Evolutionary conservation across 2,888 invertebrate genomes (phyloP).

Genomic region (Rhagium mordax): DNA sequence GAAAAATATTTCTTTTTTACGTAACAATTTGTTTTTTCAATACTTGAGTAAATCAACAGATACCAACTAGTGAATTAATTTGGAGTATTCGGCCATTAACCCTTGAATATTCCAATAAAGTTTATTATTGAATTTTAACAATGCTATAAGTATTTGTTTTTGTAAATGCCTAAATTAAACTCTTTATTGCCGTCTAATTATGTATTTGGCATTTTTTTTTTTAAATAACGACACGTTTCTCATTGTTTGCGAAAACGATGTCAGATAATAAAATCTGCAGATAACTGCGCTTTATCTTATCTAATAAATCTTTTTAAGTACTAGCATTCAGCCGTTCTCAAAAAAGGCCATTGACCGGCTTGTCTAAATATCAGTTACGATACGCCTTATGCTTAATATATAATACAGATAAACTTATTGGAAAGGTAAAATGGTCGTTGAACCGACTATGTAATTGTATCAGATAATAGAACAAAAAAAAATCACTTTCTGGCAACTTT

Average conservation of each 20-base stretch:
- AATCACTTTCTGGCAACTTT: not conserved
- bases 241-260: not conserved
- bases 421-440: not conserved
- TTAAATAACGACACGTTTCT: not conserved
- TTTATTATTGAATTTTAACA: no score
- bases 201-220: not conserved
- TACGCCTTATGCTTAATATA: not conserved
- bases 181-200: not conserved
- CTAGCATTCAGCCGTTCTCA: not conserved
- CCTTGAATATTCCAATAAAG: not conserved
- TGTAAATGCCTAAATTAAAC: not conserved
- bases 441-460: not conserved
- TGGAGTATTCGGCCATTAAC: not conserved
- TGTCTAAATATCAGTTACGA: not conserved
- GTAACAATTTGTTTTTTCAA: no score
- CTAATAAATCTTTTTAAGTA: not conserved
- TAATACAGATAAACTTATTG: not conserved
- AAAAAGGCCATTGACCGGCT: not conserved
- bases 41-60: no score
- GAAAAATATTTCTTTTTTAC: no score
- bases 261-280: not conserved
- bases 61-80: no score
- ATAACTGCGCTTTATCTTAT: not conserved
- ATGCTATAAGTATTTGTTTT: not conserved
- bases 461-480: not conserved